Evolutionary conservation across 2,888 invertebrate genomes (phyloP).

Genomic region (Brenthis daphne): DNA sequence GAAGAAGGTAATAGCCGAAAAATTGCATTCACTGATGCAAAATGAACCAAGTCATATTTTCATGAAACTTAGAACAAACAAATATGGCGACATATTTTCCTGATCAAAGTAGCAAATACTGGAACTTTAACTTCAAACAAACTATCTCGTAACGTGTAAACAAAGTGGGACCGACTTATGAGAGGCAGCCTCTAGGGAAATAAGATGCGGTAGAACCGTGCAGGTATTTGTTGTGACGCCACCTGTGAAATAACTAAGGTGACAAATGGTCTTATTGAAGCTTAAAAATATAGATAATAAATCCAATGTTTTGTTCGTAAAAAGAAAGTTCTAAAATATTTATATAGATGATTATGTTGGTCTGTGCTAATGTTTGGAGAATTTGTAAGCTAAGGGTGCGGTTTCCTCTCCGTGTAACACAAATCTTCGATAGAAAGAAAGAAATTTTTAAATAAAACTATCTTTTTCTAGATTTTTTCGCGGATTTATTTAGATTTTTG

Average conservation of each 20-base stretch:
- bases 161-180: slow-evolving; percentile 39
- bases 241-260: slow-evolving; percentile 35
- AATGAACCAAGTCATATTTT: background rate
- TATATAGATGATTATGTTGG: too few species aligned
- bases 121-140: slow-evolving; percentile 33
- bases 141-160: slow-evolving; percentile 31
- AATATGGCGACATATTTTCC: slow-evolving; percentile 8
- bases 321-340: too few species aligned
- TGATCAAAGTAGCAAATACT: slow-evolving; percentile 20
- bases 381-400: too few species aligned
- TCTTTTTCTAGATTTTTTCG: too few species aligned
- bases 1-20: too few species aligned
- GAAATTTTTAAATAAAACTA: too few species aligned
- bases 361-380: too few species aligned
- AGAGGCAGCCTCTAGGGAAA: slow-evolving; percentile 58
- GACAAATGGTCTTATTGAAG: slow-evolving; percentile 30
- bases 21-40: too few species aligned
- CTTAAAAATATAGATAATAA: slow-evolving; percentile 7
- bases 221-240: slow-evolving; percentile 51
- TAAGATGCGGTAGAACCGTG: slow-evolving; percentile 50
- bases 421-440: too few species aligned
- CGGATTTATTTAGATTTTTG: too few species aligned
- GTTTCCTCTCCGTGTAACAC: too few species aligned
- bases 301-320: too few species aligned
- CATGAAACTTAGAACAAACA: background rate